phyloP scores from a whole-genome alignment of 2,888 invertebrate genomes.

The Tuberolachnus salignus region DNA sequence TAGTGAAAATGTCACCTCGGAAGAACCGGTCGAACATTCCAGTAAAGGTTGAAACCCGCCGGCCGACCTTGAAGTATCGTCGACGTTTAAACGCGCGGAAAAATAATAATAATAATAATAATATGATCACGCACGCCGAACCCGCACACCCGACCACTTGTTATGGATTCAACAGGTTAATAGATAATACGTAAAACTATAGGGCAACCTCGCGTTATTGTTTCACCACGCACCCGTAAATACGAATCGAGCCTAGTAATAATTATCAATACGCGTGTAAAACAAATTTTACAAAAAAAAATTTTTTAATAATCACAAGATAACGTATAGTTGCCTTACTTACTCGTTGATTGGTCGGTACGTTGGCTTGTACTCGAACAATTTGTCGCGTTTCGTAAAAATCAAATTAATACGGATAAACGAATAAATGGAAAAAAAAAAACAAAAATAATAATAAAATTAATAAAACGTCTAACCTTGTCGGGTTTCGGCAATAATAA shows the following conservation, averaged over 20 bases:
- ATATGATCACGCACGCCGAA: neutral
- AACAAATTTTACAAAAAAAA: too few species aligned
- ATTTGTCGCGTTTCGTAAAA: too few species aligned
- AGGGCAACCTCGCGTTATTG: too few species aligned
- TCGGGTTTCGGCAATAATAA: neutral
- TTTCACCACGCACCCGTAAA: neutral
- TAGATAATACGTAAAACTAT: neutral
- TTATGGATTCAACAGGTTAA: neutral
- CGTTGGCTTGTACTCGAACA: too few species aligned
- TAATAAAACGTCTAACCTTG: neutral
- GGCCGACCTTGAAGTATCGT: slow-evolving; percentile 41
- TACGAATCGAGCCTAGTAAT: neutral
- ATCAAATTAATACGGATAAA: too few species aligned
- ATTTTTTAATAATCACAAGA: too few species aligned
- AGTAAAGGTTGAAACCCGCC: slow-evolving; percentile 51
- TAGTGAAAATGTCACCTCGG: slow-evolving; percentile 53
- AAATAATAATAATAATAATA: slow-evolving; percentile 34
- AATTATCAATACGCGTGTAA: too few species aligned
- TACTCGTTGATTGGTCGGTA: too few species aligned
- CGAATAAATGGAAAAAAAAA: too few species aligned
- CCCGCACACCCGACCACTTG: neutral
- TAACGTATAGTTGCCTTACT: too few species aligned
- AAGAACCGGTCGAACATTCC: slow-evolving; percentile 53
- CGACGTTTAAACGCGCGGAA: slow-evolving; percentile 24
- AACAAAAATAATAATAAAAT: too few species aligned